Base-by-base conservation (phyloP, 1,140 invertebrate species). In the Eurytemora carolleeae region DNA sequence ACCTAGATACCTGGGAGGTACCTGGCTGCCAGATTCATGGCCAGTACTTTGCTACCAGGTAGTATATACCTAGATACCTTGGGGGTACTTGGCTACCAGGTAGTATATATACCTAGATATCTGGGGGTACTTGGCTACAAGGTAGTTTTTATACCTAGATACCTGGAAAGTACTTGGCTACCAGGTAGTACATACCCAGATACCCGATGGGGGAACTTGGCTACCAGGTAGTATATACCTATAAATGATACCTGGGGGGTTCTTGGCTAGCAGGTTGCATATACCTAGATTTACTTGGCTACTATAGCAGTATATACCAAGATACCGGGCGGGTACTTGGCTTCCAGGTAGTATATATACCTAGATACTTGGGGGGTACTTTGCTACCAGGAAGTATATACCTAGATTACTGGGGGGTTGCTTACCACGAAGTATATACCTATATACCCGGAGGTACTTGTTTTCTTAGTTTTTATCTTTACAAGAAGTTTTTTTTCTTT, bases 1-100 rank as follows among this genome's bases (percentile, higher is more conserved):
- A 44, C n/a, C 31, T 44, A 44, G 31, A 44, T 44, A 44, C n/a
- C 31, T 12, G 31, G 31, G n/a, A n/a, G 31, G n/a, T 44, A 44
- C 31, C 31, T 44, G n/a, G 31, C 31, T 44, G n/a, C 31, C 31
- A 44, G 31, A n/a, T 44, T n/a, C n/a, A n/a, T n/a, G n/a, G n/a
- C n/a, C n/a, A n/a, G n/a, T n/a, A n/a, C n/a, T n/a, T 44, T 44
- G 31, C 31, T 44, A 44, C n/a, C 31, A 12, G 7, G 7, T 12
- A 12, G n/a, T 7, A 44, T 44, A 44, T 44, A 44, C n/a, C 31
- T 44, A 44, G 31, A 44, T 44, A 44, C 31, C 31, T 12, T 7
- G 31, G 21, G 86, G 86, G n/a, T n/a, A n/a, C n/a, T n/a, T 44
- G 7, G 31, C 31, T 44, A 44, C n/a, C 31, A 12, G 7, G 7